Evolutionary conservation across 2,113 vertebrate genomes (phyloP).

Genomic region (Amazona vittata): DNA sequence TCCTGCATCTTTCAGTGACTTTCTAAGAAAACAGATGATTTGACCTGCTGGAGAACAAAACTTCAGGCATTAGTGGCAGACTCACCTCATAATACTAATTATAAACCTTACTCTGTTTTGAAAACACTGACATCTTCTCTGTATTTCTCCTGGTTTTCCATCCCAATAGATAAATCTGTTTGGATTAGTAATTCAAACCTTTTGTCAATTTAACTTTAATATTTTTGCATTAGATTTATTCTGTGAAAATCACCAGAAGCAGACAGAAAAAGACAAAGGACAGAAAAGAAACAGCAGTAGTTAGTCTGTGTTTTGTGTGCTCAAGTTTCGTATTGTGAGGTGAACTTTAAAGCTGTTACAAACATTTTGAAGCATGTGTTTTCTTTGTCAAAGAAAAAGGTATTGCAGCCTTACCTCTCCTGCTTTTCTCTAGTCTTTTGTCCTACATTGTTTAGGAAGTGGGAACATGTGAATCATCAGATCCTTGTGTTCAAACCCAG

Average conservation of each 20-base stretch:
- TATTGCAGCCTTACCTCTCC: not conserved
- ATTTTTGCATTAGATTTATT: not conserved
- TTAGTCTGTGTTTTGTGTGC: not conserved
- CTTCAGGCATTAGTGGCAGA: not conserved
- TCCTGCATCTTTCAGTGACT: not conserved
- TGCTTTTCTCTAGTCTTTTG: not conserved
- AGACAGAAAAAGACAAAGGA: not conserved
- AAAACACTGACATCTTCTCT: not conserved
- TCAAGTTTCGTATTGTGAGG: not conserved
- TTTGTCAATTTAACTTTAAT: not conserved
- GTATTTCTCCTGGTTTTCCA: not conserved
- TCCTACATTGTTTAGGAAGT: fast-evolving
- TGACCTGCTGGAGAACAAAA: not conserved
- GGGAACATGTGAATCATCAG: not conserved
- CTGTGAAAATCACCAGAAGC: not conserved
- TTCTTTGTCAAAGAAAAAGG: not conserved
- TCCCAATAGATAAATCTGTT: not conserved
- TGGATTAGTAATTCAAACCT: not conserved
- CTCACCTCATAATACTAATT: not conserved
- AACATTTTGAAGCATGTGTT: not conserved
- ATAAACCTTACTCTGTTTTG: not conserved
- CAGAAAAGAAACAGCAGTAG: not conserved
- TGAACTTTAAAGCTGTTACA: not conserved
- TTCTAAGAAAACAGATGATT: not conserved
- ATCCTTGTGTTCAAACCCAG: not conserved